phyloP scores from a whole-genome alignment of 2,797 vertebrate genomes.

The Cryptoprocta ferox region DNA sequence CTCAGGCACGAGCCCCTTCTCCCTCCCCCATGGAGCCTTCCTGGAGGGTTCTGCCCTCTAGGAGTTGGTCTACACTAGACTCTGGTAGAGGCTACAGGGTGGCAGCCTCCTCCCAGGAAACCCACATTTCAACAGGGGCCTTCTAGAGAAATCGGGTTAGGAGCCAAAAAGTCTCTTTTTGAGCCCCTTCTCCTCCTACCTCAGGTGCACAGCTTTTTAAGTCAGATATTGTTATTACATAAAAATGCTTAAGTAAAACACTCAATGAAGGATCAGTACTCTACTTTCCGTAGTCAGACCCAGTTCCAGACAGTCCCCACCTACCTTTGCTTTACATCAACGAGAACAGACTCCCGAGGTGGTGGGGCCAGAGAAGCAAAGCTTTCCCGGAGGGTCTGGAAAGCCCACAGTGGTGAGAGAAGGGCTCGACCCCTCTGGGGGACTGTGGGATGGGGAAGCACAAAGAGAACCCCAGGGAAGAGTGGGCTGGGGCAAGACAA shows the following conservation, averaged over 20 bases:
- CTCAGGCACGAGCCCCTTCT: neutral
- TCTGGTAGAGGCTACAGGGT: neutral
- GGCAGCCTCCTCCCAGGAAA: neutral
- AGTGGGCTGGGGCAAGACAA: neutral
- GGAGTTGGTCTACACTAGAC: neutral
- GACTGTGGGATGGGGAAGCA: accelerated
- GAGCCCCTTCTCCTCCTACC: neutral
- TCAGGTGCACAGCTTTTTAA: neutral
- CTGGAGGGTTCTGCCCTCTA: neutral
- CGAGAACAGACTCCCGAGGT: neutral
- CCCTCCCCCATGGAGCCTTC: neutral
- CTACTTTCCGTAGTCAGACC: too few relatives aligned
- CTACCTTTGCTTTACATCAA: too few relatives aligned
- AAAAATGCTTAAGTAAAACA: neutral
- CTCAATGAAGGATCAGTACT: neutral
- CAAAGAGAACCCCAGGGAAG: neutral
- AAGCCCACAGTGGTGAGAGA: neutral
- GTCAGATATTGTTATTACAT: neutral
- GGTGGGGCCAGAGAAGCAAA: too few relatives aligned
- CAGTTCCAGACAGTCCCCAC: neutral
- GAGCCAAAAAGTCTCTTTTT: neutral
- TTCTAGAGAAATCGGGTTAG: neutral
- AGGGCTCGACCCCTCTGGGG: neutral
- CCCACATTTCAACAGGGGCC: neutral
- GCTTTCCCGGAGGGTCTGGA: neutral